Base-by-base conservation (phyloP, 2,888 invertebrate genomes). In the Chrysomela aeneicollis region DNA sequence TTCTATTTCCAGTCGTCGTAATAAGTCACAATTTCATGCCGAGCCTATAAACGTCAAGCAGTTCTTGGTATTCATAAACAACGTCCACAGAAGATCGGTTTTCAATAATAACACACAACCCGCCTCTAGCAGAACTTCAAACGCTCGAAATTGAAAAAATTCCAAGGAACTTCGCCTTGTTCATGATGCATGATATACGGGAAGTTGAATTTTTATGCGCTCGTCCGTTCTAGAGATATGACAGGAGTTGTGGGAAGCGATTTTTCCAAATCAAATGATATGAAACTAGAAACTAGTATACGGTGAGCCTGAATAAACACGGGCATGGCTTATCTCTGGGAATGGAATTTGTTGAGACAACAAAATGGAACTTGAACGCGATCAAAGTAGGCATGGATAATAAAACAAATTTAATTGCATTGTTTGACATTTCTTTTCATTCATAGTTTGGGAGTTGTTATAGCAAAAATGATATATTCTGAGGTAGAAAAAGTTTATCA, bases 271-370 rank as follows among this genome's bases (percentile, higher is more conserved):
- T 42, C 15, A 3, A 42, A 15, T 15, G 42, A 42, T 42, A 15
- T 42, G 42, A 15, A 42, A 42, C 42, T 42, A 1, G 42, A 26
- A 26, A 26, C 15, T 3, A n/a, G 12, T 42, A 12, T 10, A 35
- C 9, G 12, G 35, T 35, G 8, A 10, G 35, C 35, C 9, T 10
- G 12, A 42, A 42, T 12, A 42, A 42, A 42, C 42, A 42, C n/a
- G 42, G n/a, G 8, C 8, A 12, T 15, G 15, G 15, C 1, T 15
- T 42, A 42, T 42, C 42, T 2, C 42, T 42, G 42, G 15, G 42
- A 42, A 42, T 42, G 42, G 42, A 15, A 42, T 42, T 42, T 42
- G 42, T 42, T 42, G 42, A 15, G 42, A 42, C 42, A 15, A 42
- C 15, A 42, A 15, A 42, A 42, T 1, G 9, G 32, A 35, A 9